A percentile compares a stretch with the other conserved stretches of the same genome.
These are phyloP conservation scores for Fistularia tabacaria DNA, from an alignment of 2,797 vertebrate species.

Conservation along the genomic window DNA sequence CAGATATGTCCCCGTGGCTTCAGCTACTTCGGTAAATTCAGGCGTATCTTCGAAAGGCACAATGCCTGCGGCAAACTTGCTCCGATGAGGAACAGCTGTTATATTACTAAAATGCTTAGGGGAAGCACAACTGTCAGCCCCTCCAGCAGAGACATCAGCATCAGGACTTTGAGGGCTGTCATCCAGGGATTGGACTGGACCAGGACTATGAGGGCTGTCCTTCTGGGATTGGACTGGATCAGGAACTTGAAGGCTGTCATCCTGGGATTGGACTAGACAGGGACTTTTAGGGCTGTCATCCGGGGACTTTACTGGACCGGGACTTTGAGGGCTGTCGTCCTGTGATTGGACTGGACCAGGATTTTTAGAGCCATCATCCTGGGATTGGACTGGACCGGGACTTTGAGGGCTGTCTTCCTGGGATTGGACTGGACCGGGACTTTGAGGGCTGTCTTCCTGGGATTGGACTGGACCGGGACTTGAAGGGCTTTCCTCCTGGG, in stretches of 20 bases:
- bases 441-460: conserved; percentile 17
- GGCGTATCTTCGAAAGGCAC: conserved; percentile 95
- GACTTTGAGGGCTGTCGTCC: conserved; percentile 24
- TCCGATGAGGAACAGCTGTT: conserved; percentile 84
- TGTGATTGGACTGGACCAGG: not conserved
- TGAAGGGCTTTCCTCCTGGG: conserved; percentile 1
- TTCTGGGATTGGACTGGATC: conserved; percentile 17
- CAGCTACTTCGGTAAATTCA: conserved; percentile 92
- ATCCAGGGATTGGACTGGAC: conserved; percentile 11
- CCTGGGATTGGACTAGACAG: conserved; percentile 1
- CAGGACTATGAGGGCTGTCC: conserved; percentile 11
- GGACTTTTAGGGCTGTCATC: conserved; percentile 27
- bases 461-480: conserved; percentile 18
- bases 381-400: conserved; percentile 19
- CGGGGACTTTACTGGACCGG: conserved; percentile 2
- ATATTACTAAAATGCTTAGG: conserved; percentile 43
- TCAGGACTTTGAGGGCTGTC: no score
- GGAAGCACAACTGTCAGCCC: conserved; percentile 7
- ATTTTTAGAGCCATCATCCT: not conserved
- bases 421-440: conserved; percentile 9
- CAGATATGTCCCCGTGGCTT: conserved; percentile 91
- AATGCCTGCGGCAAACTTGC: conserved; percentile 91
- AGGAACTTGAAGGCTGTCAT: conserved; percentile 9
- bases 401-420: conserved; percentile 4
- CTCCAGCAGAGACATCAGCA: no score